Evolutionary conservation across 2,113 vertebrate species (phyloP), one percentile per base, ranked within the genome.

Genomic region (Irena cyanogastra): DNA sequence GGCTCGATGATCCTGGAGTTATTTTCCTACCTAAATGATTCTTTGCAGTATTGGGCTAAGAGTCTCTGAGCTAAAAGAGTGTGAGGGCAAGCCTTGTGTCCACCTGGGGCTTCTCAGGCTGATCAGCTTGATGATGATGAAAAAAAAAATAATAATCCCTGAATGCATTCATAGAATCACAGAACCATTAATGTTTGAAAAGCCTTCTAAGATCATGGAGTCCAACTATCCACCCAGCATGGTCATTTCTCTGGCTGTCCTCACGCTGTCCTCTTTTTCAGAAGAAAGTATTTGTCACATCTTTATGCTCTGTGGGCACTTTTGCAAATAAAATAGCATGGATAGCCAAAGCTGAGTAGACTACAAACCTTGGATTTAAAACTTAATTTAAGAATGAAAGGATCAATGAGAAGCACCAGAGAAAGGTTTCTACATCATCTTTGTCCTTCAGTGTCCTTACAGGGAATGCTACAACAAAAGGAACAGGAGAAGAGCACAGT

Each of bases 11-110:
- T 72, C 21, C 7, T 57, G 37, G 30, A 71, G 35, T 31, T 16
- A 6, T 65, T 65, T 81, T 65, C 22, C 31, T 28, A 7, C 14
- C 50, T 44, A 50, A 72, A 50, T 10, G 4, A 27, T 44, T 81
- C 22, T 57, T 23, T 26, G 24, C 3, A 42, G 7, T 22, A 21
- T 27, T 28, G 65, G 45, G 17, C 23, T 44, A 39, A 64, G 35
- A n/a, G 26, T 30, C 65, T 44, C 13, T 49, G 27, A 33, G n/a
- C 1, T 26, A 31, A 57, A 86, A 45, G 45, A 56, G n/a, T 14
- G 53, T 3, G 1, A 71, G 12, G 28, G 8, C 23, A 69, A 16
- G 14, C 4, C 4, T 22, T 1, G 1, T 19, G 9, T 68, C 28
- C 13, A 39, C 9, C 8, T 10, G 6, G 9, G 17, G 3, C 10